These are phyloP conservation scores for Furnarius figulus DNA, from an alignment of 2,113 vertebrate species.

Conservation along the genomic window DNA sequence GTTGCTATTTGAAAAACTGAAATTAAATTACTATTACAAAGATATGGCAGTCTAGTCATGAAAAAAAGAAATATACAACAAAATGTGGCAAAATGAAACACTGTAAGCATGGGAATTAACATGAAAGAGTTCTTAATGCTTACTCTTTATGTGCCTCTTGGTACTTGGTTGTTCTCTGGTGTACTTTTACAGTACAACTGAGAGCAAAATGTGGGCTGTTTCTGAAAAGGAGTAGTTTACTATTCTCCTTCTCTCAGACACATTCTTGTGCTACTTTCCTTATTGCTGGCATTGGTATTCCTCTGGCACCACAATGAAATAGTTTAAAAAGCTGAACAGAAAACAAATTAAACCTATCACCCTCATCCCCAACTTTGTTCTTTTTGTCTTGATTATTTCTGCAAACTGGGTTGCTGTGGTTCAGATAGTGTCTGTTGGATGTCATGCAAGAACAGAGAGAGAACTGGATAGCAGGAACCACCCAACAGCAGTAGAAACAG, in stretches of 20 bases:
- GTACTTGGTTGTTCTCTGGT: background rate
- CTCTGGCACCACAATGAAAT: background rate
- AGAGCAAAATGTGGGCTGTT: background rate
- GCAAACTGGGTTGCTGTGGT: background rate
- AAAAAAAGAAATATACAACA: background rate
- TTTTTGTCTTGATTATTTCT: background rate
- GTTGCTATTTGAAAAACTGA: background rate
- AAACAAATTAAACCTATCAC: background rate
- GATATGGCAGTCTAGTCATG: background rate
- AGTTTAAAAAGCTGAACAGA: background rate
- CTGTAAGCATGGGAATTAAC: background rate
- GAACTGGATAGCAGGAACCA: background rate
- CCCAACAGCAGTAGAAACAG: background rate
- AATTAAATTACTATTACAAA: background rate
- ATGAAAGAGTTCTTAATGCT: background rate
- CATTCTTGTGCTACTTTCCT: background rate
- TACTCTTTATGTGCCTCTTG: background rate
- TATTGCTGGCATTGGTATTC: background rate
- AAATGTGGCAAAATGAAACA: background rate
- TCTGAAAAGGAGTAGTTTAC: background rate
- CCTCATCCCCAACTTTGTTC: accelerated
- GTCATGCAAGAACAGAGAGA: background rate
- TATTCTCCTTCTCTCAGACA: background rate
- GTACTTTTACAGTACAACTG: background rate
- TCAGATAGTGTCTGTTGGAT: background rate